Base-by-base conservation (phyloP, 53 echinoderm and acorn worm species). In the Holothuria leucospilota region DNA sequence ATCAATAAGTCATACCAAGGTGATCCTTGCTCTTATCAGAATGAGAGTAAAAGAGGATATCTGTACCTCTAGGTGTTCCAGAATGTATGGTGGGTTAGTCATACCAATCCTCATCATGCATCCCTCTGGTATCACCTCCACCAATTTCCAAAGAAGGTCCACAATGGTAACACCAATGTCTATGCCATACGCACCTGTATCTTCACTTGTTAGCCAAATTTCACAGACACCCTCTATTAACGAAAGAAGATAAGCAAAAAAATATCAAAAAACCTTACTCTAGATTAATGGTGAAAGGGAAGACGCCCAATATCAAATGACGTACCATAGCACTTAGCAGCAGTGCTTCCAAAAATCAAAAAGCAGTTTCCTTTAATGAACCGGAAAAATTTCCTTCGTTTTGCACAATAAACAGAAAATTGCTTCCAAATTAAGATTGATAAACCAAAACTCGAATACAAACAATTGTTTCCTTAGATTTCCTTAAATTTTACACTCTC, bases 1-100 rank as follows among this genome's bases (percentile, higher is more conserved):
- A 49, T 49, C 9, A 2, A 49, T 11, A 6, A 49, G 10, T 11
- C 10, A 49, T 49, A 56, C 56, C 15, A 15, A 56, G 8, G 3
- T 56, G 56, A 12, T 56, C 4, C 15, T 46, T 11, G 46, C 8
- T 16, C 18, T 56, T 56, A 56, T 56, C 18, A 18, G 18, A 56
- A 56, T 16, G 2, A 56, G 56, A 56, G 18, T 56, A 56, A 56
- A 56, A 56, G 5, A 9, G 18, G 56, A 18, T 56, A 56, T 56
- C 56, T 56, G n/a, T 79, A 99, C 99, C 99, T 99, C 95, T 63
- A 99, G 66, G 88, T 99, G 99, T 81, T 99, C 93, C 82, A 99
- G 90, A 21, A 99, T 99, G 77, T 99, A 99, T 0, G 99, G 99
- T 71, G 99, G 99, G 77, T 99, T 99, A 39, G 99, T 99, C 99